Base-by-base conservation (phyloP, 37 sponge, comb jelly and placozoan genomes). In the Bolinopsis microptera region DNA sequence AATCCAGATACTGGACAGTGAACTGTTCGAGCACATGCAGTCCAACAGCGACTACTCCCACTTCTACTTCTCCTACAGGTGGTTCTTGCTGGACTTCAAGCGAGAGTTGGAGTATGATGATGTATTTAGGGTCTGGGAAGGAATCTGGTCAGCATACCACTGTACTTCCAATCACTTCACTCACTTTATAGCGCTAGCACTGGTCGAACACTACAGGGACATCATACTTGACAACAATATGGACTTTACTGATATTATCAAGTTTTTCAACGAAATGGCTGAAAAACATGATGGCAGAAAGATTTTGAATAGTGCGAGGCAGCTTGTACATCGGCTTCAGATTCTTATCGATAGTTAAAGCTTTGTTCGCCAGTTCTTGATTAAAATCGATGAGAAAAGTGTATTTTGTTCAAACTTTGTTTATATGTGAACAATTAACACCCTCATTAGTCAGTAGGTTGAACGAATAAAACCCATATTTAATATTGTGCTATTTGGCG, bases 81-180 rank as follows among this genome's bases (percentile, higher is more conserved):
- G 98, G 98, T 95, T 98, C 38, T 94, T 98, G 48, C 95, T 98
- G 72, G 94, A 93, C 67, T 98, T 97, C 93, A 98, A 98, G 88
- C 94, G 98, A 95, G 98, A 98, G 93, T 95, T 97, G 67, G 72
- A 69, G 36, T 97, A 98, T 83, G 94, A 94, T 28, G 95, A 95
- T 34, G 83, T 98, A 5, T 98, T 96, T 83, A 61, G 93, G n/a
- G 92, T 97, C 32, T 97, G 97, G 97, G 98, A 98, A 93, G 83
- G 93, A 8, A 94, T 94, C 75, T 97, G 97, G 96, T 95, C 95
- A 0, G 96, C 98, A 0, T 69, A 93, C 40, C 69, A 72, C 24
- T 70, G 83, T 70, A 88, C 93, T 13, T 93, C 97, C 8, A 25
- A 92, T 32, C 93, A 94, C 92, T 98, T 98, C 92, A 94, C 94